These are phyloP conservation scores for Squalus acanthias DNA, from an alignment of 2,797 vertebrate genomes.

Conservation along the genomic window DNA sequence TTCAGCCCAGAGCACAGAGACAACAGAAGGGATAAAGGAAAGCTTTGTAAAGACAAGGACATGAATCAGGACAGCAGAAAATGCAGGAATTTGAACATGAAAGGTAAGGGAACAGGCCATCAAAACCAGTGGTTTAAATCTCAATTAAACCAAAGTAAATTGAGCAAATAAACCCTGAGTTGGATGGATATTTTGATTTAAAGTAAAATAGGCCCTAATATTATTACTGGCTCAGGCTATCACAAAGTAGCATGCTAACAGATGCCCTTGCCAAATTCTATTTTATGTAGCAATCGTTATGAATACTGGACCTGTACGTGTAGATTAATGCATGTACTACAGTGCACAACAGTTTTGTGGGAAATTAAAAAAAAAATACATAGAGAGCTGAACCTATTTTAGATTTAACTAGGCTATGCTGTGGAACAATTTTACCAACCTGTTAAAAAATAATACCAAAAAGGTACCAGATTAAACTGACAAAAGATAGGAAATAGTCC, in stretches of 20 bases:
- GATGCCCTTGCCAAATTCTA: neutral
- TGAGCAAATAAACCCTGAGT: neutral
- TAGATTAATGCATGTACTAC: neutral
- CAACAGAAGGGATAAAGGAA: conserved; percentile 10
- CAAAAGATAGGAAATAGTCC: neutral
- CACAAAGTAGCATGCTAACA: neutral
- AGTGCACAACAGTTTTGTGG: neutral
- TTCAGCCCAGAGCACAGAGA: conserved; percentile 10
- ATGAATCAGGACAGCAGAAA: conserved; percentile 13
- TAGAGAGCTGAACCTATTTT: neutral
- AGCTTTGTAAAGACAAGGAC: neutral
- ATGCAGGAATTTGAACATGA: conserved; percentile 27
- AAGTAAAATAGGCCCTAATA: conserved; percentile 16
- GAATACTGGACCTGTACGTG: neutral
- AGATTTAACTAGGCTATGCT: neutral
- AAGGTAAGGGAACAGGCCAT: neutral
- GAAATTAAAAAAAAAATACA: neutral
- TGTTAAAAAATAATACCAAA: neutral
- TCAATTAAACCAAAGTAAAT: neutral
- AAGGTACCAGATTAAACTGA: neutral
- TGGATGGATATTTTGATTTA: neutral
- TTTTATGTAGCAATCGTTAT: neutral
- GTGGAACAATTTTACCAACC: neutral
- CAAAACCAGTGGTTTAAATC: neutral
- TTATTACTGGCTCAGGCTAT: neutral